phyloP scores from a whole-genome alignment of 2,888 invertebrate genomes.

The Cyaniris semiargus region DNA sequence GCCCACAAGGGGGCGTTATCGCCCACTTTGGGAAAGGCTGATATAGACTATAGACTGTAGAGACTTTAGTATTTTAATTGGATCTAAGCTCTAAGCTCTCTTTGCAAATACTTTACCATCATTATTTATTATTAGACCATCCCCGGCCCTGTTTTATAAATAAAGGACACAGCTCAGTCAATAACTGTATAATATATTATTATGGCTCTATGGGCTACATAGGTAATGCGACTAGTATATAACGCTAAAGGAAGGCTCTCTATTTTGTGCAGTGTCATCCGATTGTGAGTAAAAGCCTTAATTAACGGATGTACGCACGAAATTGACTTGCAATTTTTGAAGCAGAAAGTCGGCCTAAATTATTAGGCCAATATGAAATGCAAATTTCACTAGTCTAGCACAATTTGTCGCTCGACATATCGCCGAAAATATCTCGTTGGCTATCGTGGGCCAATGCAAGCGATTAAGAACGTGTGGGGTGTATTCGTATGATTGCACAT shows the following conservation, averaged over 20 bases:
- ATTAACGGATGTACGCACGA: not conserved
- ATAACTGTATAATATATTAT: not conserved
- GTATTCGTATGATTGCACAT: too few species aligned
- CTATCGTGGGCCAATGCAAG: too few species aligned
- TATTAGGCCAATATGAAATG: not conserved
- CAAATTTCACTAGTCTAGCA: not conserved
- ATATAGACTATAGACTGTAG: too few species aligned
- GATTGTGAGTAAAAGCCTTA: not conserved
- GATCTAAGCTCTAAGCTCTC: too few species aligned
- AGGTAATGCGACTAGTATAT: too few species aligned
- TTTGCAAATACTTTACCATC: too few species aligned
- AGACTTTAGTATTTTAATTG: too few species aligned
- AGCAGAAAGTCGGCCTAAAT: not conserved
- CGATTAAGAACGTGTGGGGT: too few species aligned
- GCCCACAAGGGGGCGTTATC: too few species aligned
- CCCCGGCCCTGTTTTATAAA: too few species aligned
- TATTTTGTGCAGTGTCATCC: constrained; percentile 14
- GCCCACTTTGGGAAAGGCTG: too few species aligned
- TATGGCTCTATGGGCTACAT: not conserved
- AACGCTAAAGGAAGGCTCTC: not conserved
- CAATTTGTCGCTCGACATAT: not conserved
- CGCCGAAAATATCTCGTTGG: not conserved
- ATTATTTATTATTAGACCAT: too few species aligned
- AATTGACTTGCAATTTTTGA: constrained; percentile 12
- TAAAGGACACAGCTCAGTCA: not conserved